phyloP scores from a whole-genome alignment of 2,888 invertebrate species.

The Machimus rusticus region DNA sequence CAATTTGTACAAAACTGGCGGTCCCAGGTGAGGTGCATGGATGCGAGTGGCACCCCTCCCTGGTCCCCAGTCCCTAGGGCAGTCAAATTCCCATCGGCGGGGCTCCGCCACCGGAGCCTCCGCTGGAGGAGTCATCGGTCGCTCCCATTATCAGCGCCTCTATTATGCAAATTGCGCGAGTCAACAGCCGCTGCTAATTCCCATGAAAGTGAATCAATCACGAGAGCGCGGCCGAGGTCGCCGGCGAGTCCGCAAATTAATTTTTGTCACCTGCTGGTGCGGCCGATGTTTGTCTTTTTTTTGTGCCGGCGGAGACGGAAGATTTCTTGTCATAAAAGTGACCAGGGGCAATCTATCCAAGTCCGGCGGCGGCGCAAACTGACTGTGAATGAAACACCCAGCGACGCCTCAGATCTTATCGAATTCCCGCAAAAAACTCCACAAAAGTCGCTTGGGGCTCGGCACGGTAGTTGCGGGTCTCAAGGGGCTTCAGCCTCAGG shows the following conservation, averaged over 20 bases:
- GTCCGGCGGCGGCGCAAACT: neutral
- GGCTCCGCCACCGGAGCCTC: neutral
- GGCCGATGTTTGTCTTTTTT: neutral
- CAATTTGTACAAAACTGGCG: neutral
- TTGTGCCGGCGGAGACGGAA: neutral
- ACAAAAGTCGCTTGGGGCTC: neutral
- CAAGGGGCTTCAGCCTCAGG: neutral
- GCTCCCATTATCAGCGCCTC: neutral
- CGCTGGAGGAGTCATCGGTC: neutral
- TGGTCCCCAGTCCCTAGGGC: neutral
- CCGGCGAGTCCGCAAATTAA: neutral
- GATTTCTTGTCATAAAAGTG: neutral
- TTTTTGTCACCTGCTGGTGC: neutral
- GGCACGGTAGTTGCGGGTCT: neutral
- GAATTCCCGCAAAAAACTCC: neutral
- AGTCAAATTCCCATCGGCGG: neutral
- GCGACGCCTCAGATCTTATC: neutral
- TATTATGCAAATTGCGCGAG: neutral
- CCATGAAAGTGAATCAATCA: neutral
- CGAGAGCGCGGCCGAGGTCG: neutral
- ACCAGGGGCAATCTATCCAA: neutral
- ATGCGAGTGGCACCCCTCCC: neutral
- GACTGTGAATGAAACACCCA: neutral
- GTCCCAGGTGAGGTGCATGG: neutral
- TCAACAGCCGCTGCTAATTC: neutral